These are phyloP conservation scores for Platorchestia sp. DNA, from an alignment of 1,140 invertebrate genomes.

Conservation along the genomic window DNA sequence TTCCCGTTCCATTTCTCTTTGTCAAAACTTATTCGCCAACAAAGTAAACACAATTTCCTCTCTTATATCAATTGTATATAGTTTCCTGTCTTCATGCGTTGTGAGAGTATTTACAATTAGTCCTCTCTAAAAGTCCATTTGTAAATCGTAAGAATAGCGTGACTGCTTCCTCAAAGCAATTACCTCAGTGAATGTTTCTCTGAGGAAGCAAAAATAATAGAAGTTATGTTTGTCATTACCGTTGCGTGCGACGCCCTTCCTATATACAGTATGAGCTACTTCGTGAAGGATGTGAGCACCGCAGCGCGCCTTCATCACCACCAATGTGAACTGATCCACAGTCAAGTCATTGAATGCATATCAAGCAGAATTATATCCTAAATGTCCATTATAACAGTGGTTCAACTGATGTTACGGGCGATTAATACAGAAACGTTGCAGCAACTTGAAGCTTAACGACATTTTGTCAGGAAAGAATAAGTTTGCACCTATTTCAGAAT, in stretches of 20 bases:
- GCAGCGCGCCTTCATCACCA: not conserved
- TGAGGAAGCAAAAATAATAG: conserved; percentile 42
- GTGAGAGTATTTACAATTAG: conserved; percentile 22
- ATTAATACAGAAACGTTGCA: too few species aligned
- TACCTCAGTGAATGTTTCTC: not conserved
- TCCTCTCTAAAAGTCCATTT: not conserved
- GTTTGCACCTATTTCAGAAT: too few species aligned
- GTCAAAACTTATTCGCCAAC: not conserved
- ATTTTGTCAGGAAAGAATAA: too few species aligned
- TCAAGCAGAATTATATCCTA: not conserved
- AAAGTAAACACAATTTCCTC: not conserved
- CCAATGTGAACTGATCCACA: not conserved
- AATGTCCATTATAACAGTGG: too few species aligned
- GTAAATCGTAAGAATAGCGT: conserved; percentile 19
- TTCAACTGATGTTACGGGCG: too few species aligned
- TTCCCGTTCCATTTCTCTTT: not conserved
- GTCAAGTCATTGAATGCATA: not conserved
- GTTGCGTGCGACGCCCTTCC: not conserved
- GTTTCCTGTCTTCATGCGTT: conserved; percentile 1
- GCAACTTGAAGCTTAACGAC: too few species aligned
- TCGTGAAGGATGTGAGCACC: not conserved
- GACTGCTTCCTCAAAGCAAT: not conserved
- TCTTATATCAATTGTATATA: not conserved
- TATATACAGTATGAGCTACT: not conserved
- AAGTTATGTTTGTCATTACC: conserved; percentile 40